Evolutionary conservation across 2,888 invertebrate genomes (phyloP).

Genomic region (Stenurella melanura): DNA sequence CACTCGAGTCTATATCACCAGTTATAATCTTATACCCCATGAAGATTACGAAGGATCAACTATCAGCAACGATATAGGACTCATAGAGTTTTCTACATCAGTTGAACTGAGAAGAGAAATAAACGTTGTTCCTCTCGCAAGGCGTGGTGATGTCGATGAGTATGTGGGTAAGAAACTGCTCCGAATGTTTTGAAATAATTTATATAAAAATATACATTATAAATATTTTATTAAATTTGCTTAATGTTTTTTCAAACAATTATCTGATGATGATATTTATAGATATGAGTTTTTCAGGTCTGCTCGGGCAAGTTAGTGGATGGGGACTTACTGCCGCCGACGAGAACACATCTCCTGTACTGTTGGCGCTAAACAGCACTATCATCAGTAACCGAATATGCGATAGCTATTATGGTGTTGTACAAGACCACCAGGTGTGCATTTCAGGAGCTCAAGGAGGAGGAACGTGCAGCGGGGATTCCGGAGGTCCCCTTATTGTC

Average conservation of each 20-base stretch:
- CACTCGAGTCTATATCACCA: neutral
- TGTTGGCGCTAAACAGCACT: conserved; percentile 46
- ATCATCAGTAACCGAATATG: conserved; percentile 50
- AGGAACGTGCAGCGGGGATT: conserved; percentile 52
- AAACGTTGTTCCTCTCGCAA: conserved; percentile 9
- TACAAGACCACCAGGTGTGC: conserved; percentile 44
- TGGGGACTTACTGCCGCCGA: conserved; percentile 53
- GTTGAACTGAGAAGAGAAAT: neutral
- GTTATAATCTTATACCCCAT: neutral
- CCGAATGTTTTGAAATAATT: neutral
- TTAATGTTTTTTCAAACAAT: no score
- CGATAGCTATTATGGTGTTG: conserved; percentile 30
- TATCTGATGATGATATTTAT: no score
- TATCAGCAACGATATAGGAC: conserved; percentile 12
- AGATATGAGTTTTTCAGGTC: conserved; percentile 42
- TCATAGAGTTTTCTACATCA: neutral
- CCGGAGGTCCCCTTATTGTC: conserved; percentile 54
- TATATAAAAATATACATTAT: neutral
- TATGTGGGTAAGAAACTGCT: conserved; percentile 5
- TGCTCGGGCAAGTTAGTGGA: conserved; percentile 51
- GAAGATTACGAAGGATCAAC: neutral
- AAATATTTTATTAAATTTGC: no score
- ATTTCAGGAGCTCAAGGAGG: conserved; percentile 43
- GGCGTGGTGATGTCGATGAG: neutral
- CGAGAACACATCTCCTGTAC: conserved; percentile 39